phyloP scores from a whole-genome alignment of 2,797 vertebrate genomes.

The Nasua narica region DNA sequence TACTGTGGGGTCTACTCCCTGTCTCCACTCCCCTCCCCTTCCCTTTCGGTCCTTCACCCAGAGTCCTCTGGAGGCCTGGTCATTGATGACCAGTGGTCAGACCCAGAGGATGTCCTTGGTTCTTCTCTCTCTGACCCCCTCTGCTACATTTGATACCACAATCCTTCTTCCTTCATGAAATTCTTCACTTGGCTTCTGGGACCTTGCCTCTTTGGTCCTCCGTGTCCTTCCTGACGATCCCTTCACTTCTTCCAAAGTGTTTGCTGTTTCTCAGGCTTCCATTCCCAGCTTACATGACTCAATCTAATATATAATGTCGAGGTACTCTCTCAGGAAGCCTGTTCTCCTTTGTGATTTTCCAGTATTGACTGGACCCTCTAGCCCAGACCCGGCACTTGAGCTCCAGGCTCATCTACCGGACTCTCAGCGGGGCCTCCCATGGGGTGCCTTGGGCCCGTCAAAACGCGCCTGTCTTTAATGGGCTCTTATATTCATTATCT shows the following conservation, averaged over 20 bases:
- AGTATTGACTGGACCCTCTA: background rate
- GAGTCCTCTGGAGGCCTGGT: too few species aligned
- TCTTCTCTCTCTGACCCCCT: background rate
- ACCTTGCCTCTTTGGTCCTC: background rate
- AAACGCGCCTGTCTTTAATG: rapidly evolving
- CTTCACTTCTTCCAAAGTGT: background rate
- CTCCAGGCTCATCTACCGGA: background rate
- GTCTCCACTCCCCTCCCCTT: rapidly evolving
- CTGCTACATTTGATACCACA: rapidly evolving
- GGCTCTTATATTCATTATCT: background rate
- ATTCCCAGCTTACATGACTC: background rate
- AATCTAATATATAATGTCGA: too few species aligned
- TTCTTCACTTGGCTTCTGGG: background rate
- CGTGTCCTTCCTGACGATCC: background rate
- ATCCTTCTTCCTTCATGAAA: background rate
- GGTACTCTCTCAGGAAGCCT: background rate
- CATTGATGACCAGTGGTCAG: rapidly evolving
- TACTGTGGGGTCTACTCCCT: background rate
- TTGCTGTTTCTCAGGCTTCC: background rate
- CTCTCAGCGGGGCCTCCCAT: background rate
- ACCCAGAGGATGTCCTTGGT: background rate
- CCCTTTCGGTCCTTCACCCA: rapidly evolving
- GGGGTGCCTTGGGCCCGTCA: background rate
- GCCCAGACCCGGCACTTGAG: background rate
- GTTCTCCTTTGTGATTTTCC: background rate